Conservation (phyloP, 2,797 vertebrate genomes). For the Lophotriccus pileatus region DNA sequence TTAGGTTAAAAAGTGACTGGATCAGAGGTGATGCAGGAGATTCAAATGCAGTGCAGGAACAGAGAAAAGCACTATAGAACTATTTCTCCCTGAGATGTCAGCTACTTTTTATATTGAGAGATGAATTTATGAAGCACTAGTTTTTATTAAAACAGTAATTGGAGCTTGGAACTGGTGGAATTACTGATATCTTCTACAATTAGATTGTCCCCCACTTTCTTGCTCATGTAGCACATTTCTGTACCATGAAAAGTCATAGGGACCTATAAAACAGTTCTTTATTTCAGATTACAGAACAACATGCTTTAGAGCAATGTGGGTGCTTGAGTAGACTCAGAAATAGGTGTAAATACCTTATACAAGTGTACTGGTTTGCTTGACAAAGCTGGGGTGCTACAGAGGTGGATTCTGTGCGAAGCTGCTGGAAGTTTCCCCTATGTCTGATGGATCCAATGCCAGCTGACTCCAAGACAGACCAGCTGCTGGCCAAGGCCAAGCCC, state of each 20-base stretch:
- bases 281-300: background rate
- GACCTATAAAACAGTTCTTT: background rate
- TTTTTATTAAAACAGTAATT: background rate
- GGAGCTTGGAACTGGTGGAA: background rate
- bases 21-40: background rate
- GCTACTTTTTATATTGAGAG: background rate
- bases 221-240: background rate
- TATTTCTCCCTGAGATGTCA: background rate
- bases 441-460: fast-evolving
- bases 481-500: background rate
- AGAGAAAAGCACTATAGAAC: background rate
- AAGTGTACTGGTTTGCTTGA: background rate
- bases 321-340: background rate
- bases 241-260: background rate
- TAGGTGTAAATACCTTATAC: background rate
- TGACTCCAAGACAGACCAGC: fast-evolving
- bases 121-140: background rate
- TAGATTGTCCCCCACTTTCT: background rate
- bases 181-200: background rate
- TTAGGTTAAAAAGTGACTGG: background rate
- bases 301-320: background rate
- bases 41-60: background rate
- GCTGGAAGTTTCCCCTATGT: background rate
- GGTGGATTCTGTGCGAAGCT: background rate
- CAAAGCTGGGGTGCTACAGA: background rate